Base-by-base conservation (phyloP, 1,140 invertebrate genomes). In the Cyclina sinensis region DNA sequence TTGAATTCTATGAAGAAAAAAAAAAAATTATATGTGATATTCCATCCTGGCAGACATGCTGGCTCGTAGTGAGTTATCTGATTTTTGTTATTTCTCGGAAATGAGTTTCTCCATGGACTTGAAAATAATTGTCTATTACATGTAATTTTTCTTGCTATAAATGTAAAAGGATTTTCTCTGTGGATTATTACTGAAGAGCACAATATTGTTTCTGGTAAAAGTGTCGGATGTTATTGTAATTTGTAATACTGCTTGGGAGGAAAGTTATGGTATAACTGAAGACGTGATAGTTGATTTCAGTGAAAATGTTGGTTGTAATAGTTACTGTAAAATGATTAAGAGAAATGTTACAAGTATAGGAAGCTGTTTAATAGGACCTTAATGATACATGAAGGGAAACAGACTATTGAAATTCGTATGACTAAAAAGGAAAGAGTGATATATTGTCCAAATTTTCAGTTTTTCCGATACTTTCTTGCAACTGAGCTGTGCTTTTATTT, bases 121-220 rank as follows among this genome's bases (percentile, higher is more conserved):
- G 5, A 62, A 62, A 62, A 62, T 62, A 27, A 62, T 62, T 62
- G 57, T 62, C 57, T 62, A 62, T 62, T 27, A 62, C 57, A 27
- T n/a, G n/a, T 27, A 62, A 62, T 62, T 62, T 21, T 27, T 62
- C 24, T 27, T 62, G 24, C 57, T 62, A 62, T 62, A 27, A 62
- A 62, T 62, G 57, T 62, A 27, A 62, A 62, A 24, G 24, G 24
- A 27, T 62, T 62, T 62, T 62, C 57, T 62, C 57, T 62, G 7
- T 9, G 57, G 57, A 24, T 62, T 7, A 27, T 62, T 62, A n/a
- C n/a, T 24, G 57, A 62, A 62, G 57, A 62, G 57, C 57, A 62
- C 18, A 43, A 27, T 1, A 62, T 62, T 27, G 57, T 62, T 62
- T 27, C 57, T 62, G 24, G 57, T 5, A 21, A 57, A 57, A 57